A percentile compares a stretch with the other conserved stretches of the same genome.
Evolutionary conservation across 2,797 vertebrate genomes (phyloP).

Genomic region (Myotis daubentonii): DNA sequence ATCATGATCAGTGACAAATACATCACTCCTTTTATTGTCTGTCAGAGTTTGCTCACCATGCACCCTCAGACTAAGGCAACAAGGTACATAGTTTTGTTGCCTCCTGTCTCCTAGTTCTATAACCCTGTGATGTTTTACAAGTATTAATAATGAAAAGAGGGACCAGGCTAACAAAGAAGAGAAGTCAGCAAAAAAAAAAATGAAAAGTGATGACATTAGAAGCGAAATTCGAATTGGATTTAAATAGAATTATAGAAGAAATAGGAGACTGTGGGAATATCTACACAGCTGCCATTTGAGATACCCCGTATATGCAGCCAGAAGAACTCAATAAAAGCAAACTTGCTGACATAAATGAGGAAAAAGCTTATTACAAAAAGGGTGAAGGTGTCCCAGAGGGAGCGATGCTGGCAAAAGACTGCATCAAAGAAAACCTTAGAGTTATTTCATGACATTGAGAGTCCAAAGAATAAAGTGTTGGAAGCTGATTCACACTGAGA

Average conservation of each 20-base stretch:
- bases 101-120: neutral
- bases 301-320: neutral
- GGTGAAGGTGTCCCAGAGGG: neutral
- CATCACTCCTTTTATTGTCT: neutral
- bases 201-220: neutral
- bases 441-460: neutral
- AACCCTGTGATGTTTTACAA: neutral
- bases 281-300: neutral
- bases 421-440: neutral
- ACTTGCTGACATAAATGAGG: neutral
- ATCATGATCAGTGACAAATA: neutral
- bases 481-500: neutral
- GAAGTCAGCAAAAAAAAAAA: constrained; percentile 16
- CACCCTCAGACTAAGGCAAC: neutral
- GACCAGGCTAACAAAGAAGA: neutral
- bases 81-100: neutral
- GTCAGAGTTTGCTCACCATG: neutral
- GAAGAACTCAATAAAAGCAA: neutral
- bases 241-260: neutral
- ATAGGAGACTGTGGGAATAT: neutral
- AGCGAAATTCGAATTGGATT: constrained; percentile 8
- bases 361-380: neutral
- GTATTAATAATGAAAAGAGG: neutral
- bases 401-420: neutral
- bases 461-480: neutral